Percentiles rank a stretch among this genome's conserved stretches.
These are phyloP conservation scores for Dendrocopos noguchii DNA, from an alignment of 2,113 vertebrate genomes.

Conservation along the genomic window DNA sequence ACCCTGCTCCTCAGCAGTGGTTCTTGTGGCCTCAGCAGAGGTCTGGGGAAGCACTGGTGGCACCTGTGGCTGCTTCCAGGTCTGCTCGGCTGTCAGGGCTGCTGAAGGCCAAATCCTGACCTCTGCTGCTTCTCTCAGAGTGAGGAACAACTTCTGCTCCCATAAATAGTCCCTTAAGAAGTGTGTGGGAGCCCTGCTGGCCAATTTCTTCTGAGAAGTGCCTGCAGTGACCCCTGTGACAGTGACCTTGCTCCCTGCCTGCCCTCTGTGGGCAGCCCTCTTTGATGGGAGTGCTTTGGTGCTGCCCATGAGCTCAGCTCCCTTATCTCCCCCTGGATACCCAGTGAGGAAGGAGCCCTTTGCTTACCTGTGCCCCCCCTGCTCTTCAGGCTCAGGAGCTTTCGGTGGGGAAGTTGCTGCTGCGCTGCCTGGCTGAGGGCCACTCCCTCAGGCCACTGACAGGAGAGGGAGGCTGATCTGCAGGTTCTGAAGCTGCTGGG, in stretches of 20 bases:
- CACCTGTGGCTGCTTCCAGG: background rate
- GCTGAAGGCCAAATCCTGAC: background rate
- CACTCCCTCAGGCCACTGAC: rapidly evolving
- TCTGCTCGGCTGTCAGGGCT: background rate
- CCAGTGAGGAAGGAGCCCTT: background rate
- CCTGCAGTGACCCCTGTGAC: background rate
- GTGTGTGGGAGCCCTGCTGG: slow-evolving; percentile 17
- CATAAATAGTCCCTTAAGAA: slow-evolving; percentile 50
- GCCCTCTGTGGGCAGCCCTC: background rate
- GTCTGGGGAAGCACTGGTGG: background rate
- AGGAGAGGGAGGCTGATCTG: background rate
- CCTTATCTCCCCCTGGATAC: background rate
- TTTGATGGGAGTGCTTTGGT: background rate
- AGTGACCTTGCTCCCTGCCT: background rate
- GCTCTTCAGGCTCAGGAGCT: background rate
- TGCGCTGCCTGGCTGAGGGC: background rate
- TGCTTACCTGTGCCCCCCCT: background rate
- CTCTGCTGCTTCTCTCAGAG: background rate
- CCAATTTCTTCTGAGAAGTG: background rate
- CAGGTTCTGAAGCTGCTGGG: background rate
- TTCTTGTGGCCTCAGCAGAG: background rate
- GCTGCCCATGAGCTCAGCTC: background rate
- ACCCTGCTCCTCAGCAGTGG: background rate
- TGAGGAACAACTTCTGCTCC: slow-evolving; percentile 41
- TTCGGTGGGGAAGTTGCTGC: background rate